Evolutionary conservation across 64 coral and sea anemone genomes (phyloP).

Genomic region (Montipora cactus): DNA sequence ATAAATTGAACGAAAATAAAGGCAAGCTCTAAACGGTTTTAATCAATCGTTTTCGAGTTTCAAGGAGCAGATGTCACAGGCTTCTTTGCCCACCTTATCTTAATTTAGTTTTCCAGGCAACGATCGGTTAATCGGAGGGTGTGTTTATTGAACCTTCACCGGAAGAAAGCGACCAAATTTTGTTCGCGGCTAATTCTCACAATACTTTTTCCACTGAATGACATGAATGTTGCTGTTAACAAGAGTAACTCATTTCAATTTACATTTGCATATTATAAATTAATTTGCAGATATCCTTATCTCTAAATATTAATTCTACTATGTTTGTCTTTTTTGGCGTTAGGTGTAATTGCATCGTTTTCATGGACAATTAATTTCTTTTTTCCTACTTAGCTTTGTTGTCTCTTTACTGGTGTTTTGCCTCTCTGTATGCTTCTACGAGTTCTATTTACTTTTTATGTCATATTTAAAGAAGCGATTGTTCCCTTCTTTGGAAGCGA

Average conservation of each 20-base stretch:
- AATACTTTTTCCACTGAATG: background rate
- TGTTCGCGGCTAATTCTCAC: background rate
- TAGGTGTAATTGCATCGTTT: background rate
- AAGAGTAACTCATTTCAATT: slow-evolving; percentile 2
- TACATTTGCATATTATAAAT: slow-evolving; percentile 19
- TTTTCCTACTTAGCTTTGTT: background rate
- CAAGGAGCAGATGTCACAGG: no score
- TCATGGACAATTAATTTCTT: background rate
- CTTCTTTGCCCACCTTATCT: no score
- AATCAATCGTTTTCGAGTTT: no score
- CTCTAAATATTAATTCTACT: background rate
- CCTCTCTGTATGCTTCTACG: background rate
- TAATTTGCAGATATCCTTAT: background rate
- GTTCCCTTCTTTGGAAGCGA: background rate
- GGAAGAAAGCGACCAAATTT: no score
- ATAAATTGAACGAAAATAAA: no score
- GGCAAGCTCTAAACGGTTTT: no score
- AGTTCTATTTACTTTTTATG: background rate
- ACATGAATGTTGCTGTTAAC: background rate
- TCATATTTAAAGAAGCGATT: background rate
- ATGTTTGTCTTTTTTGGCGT: background rate
- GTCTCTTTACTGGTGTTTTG: background rate
- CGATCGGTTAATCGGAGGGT: no score
- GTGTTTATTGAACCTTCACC: no score
- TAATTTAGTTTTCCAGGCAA: no score